These are phyloP conservation scores for Scopus umbretta DNA, from an alignment of 2,113 vertebrate genomes.

Conservation along the genomic window DNA sequence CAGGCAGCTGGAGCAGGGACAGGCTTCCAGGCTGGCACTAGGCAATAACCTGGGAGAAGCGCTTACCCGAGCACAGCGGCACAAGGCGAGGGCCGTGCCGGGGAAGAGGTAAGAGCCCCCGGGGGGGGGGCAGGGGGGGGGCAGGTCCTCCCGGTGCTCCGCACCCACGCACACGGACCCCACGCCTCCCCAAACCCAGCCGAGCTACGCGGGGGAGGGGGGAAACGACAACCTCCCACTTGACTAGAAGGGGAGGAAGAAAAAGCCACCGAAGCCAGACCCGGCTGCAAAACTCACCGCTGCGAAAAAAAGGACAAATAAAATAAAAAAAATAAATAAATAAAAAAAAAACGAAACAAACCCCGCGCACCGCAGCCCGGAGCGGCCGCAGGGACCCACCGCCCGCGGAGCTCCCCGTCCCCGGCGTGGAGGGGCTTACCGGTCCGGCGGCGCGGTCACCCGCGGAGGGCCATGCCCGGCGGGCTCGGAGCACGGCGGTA, in stretches of 20 bases:
- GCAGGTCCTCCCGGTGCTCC: not conserved
- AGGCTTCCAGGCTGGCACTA: not conserved
- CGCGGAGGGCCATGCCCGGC: not conserved
- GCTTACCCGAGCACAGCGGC: not conserved
- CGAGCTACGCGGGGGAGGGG: too few species aligned
- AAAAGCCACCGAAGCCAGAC: not conserved
- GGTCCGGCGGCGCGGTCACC: not conserved
- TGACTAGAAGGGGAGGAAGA: not conserved
- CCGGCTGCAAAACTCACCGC: not conserved
- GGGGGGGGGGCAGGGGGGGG: too few species aligned
- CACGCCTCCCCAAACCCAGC: not conserved
- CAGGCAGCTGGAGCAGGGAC: not conserved
- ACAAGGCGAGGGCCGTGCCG: not conserved
- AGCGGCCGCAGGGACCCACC: not conserved
- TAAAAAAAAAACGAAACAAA: not conserved
- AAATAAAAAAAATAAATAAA: too few species aligned
- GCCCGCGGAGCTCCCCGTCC: not conserved
- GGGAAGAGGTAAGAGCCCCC: not conserved
- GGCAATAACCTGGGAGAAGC: not conserved
- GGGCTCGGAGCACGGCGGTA: accelerated
- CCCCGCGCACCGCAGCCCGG: not conserved
- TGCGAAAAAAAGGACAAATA: not conserved
- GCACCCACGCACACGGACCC: not conserved
- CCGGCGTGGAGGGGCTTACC: not conserved
- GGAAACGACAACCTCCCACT: too few species aligned